Base-by-base conservation (phyloP, 1,140 invertebrate genomes). In the Rhagoletis zephyria region DNA sequence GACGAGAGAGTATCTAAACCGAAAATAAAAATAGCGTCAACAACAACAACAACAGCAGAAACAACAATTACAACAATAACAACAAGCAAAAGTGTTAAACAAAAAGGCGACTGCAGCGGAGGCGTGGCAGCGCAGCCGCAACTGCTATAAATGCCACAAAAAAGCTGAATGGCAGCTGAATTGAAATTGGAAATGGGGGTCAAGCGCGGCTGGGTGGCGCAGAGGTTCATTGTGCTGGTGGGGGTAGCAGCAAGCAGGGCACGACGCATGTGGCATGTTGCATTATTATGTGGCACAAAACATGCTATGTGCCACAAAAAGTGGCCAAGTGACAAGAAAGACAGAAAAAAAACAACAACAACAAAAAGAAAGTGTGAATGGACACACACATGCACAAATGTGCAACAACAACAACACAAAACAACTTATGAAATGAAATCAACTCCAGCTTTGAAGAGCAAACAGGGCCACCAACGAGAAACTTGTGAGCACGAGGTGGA, bases 51-150 rank as follows among this genome's bases (percentile, higher is more conserved):
- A 77, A 63, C n/a, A 63, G n/a, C 61, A 87, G 60, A 56, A 87
- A 87, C 70, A 87, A 87, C 64, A 86, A 67, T 42, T 87, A 56
- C 61, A 85, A 45, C 87, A 87, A 67, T 40, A 70, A 51, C 60
- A 86, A 81, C 16, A 81, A 19, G 56, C 56, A 81, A 81, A 56
- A 81, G 74, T 81, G 74, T 81, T 81, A 81, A 81, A 81, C 48
- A 81, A 51, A 56, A 81, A 56, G 4, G 48, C 5, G 19, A n/a
- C 45, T 7, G n/a, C 48, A 48, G 48, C 45, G 14, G n/a, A 1
- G 48, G 74, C 48, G 48, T 4, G 48, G 48, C 45, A 30, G 45
- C 40, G 30, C 40, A 42, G 48, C 42, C 40, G 48, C 30, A 10
- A 16, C 70, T 3, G 45, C 16, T 45, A 77, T 81, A 81, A 81